phyloP scores from a whole-genome alignment of 1,140 invertebrate species.

The Ceratina japonica region DNA sequence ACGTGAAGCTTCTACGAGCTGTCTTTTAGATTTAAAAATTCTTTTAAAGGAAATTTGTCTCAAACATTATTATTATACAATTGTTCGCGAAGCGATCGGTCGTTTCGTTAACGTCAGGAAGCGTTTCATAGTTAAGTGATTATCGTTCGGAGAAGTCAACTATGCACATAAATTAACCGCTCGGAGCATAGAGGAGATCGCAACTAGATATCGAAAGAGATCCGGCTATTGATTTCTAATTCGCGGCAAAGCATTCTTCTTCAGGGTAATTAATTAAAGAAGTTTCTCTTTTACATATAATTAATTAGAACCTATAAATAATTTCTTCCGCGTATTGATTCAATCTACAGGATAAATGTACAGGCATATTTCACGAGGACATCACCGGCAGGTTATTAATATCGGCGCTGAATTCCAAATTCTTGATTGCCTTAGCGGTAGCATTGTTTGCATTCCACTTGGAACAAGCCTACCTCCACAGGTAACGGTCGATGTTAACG shows the following conservation, averaged over 20 bases:
- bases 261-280: too few relatives aligned
- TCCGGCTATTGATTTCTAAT: conserved; percentile 14
- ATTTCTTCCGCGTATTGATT: too few relatives aligned
- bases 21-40: background rate
- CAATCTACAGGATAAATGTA: too few relatives aligned
- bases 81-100: background rate
- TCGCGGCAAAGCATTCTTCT: background rate
- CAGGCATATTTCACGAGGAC: too few relatives aligned
- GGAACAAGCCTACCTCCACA: background rate
- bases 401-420: background rate
- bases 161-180: conserved; percentile 15
- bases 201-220: conserved; percentile 11
- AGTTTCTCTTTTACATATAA: too few relatives aligned
- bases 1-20: background rate
- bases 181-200: background rate
- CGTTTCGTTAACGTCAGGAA: background rate
- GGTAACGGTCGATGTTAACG: background rate
- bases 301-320: too few relatives aligned
- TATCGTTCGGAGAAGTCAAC: background rate
- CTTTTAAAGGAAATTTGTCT: too few relatives aligned
- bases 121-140: background rate
- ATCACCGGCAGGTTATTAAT: background rate
- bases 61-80: background rate
- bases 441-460: background rate
- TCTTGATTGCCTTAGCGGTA: background rate